These are phyloP conservation scores for Buteo buteo DNA, from an alignment of 2,113 vertebrate species.

Conservation along the genomic window DNA sequence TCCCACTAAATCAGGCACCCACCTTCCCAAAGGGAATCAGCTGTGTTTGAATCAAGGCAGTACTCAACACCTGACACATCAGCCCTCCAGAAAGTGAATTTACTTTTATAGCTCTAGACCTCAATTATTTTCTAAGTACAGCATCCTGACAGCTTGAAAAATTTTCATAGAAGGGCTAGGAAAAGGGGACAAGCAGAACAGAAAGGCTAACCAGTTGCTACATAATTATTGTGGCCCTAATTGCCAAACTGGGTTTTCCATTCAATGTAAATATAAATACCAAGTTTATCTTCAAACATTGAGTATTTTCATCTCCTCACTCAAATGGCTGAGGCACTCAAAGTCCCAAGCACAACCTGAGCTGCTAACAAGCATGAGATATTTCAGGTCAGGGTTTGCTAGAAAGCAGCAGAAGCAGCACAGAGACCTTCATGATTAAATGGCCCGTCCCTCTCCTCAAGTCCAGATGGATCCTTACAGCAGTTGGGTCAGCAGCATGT, in stretches of 20 bases:
- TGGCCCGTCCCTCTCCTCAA: rapidly evolving
- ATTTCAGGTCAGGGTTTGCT: background rate
- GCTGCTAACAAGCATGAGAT: background rate
- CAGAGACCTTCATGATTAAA: background rate
- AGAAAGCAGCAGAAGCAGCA: background rate
- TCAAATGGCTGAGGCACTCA: rapidly evolving
- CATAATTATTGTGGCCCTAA: background rate
- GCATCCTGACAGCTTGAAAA: background rate
- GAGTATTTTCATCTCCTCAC: background rate
- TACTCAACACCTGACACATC: background rate
- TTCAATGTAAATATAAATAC: background rate
- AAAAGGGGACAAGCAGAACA: background rate
- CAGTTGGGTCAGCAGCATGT: background rate
- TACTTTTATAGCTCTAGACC: background rate
- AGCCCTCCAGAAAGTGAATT: background rate
- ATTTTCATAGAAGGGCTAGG: background rate
- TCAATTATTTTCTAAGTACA: background rate
- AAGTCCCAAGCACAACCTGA: background rate
- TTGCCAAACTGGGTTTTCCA: background rate
- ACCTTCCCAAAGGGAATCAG: background rate
- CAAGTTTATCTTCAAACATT: background rate
- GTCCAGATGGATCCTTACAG: background rate
- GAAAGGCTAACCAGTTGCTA: background rate
- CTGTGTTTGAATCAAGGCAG: background rate
- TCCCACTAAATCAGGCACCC: background rate